Base-by-base conservation (phyloP, 2,888 invertebrate species). In the Lasioglossum vierecki region DNA sequence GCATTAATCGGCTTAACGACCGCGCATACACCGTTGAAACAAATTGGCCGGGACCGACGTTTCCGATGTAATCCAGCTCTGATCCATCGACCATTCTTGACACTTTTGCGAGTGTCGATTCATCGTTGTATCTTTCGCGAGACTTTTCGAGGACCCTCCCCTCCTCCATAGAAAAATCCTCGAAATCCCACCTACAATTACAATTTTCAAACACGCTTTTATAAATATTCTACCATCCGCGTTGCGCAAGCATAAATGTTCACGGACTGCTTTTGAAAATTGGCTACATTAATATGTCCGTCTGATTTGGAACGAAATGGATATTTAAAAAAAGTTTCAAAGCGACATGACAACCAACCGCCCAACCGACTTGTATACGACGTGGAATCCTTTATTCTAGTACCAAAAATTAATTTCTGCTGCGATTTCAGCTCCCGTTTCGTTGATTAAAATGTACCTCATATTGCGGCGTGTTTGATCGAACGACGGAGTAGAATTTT, bases 1-100 rank as follows among this genome's bases (percentile, higher is more conserved):
- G 89, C 89, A 88, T 91, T 92, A 91, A 91, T 92, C 91, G 90
- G 90, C 89, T 92, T 90, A 92, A 92, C 88, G 87, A 83, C 82
- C 84, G 83, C 89, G 84, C 76, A 82, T 84, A 87, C 76, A 82
- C 78, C 79, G 68, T 76, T 80, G 88, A 91, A 92, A 90, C 90
- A 92, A 92, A 92, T 91, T 91, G 88, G 75, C 86, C 87, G 84
- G 87, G 89, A 91, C 88, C 89, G 89, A 91, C 87, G 46, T 85
- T 83, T 89, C 85, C 84, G 70, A 86, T 75, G 83, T 84, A 76
- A 82, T 79, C 80, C 82, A 76, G 39, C 72, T 41, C 70, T 41
- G 57, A 35, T 46, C 80, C 18, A 3, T 44, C 70, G 18, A 26
- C 68, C 49, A 1, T 74, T 68, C 39, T 71, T 70, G 60, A 9